phyloP scores from a whole-genome alignment of 2,888 invertebrate genomes.

The Apocheima hispidaria region DNA sequence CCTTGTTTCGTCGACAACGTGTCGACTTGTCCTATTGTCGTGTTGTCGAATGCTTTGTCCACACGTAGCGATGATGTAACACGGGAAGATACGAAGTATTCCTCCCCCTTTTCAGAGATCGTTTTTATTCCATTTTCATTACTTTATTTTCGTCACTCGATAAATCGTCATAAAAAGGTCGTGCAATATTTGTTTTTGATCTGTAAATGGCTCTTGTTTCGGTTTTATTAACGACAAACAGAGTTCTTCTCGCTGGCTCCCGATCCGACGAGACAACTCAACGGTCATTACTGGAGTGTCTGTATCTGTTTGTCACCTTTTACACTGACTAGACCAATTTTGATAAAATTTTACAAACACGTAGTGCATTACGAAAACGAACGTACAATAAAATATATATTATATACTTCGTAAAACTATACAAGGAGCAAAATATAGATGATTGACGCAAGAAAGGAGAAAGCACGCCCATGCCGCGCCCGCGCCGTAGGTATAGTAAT shows the following conservation, averaged over 20 bases:
- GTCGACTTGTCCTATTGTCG: conserved; percentile 25
- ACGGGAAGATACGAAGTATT: conserved; percentile 4
- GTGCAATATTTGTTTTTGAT: neutral
- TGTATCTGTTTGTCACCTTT: neutral
- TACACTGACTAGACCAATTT: too few species aligned
- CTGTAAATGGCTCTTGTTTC: neutral
- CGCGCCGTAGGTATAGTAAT: too few species aligned
- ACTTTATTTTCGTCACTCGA: neutral
- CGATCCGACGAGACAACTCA: too few species aligned
- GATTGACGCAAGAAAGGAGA: too few species aligned
- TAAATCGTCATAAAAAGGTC: neutral
- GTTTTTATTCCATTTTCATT: conserved; percentile 7
- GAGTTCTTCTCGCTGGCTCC: too few species aligned
- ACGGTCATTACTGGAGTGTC: too few species aligned
- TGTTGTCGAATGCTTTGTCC: conserved; percentile 20
- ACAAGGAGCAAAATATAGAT: too few species aligned
- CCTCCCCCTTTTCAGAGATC: neutral
- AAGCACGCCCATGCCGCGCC: too few species aligned
- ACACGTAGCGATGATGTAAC: conserved; percentile 12
- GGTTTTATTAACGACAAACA: neutral
- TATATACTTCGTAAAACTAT: too few species aligned
- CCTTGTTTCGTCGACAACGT: conserved; percentile 25
- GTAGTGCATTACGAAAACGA: too few species aligned
- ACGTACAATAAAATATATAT: too few species aligned
- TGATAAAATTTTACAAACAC: too few species aligned